Conservation (phyloP, 2,797 vertebrate genomes). For the Pseudotriccus pelzelni region DNA sequence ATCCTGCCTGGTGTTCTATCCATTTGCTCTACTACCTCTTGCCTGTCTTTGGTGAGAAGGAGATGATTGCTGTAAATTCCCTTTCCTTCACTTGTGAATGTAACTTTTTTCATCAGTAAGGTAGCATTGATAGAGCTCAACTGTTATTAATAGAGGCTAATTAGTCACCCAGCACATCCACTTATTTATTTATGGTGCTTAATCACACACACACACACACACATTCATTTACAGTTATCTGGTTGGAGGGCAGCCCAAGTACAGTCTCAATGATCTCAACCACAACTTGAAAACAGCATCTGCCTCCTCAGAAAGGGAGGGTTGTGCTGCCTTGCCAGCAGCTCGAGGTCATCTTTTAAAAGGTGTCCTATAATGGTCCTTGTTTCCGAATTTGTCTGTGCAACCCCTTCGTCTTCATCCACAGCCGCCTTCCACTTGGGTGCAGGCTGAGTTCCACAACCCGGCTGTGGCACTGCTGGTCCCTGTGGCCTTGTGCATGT, state of each 20-base stretch:
- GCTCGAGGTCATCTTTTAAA: not conserved
- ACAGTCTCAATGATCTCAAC: not conserved
- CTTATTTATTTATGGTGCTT: rapidly evolving
- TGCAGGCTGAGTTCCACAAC: not conserved
- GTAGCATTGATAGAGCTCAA: not conserved
- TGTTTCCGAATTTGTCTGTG: not conserved
- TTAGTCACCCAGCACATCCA: not conserved
- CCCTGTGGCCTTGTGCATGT: not conserved
- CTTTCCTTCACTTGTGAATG: not conserved
- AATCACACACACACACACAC: not conserved
- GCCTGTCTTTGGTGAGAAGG: not conserved
- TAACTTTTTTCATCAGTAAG: not conserved
- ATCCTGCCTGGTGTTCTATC: rapidly evolving
- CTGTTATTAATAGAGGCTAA: not conserved
- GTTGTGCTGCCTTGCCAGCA: not conserved
- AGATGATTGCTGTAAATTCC: not conserved
- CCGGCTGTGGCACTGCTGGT: not conserved
- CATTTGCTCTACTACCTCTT: not conserved
- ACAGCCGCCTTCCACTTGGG: not conserved
- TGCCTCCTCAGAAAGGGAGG: not conserved
- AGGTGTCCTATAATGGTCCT: not conserved
- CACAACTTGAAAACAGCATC: not conserved
- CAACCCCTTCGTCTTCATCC: rapidly evolving
- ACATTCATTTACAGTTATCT: not conserved
- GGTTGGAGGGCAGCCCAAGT: not conserved